Base-by-base conservation (phyloP, 35 echinoderm and acorn worm genomes). In the Apostichopus japonicus region DNA sequence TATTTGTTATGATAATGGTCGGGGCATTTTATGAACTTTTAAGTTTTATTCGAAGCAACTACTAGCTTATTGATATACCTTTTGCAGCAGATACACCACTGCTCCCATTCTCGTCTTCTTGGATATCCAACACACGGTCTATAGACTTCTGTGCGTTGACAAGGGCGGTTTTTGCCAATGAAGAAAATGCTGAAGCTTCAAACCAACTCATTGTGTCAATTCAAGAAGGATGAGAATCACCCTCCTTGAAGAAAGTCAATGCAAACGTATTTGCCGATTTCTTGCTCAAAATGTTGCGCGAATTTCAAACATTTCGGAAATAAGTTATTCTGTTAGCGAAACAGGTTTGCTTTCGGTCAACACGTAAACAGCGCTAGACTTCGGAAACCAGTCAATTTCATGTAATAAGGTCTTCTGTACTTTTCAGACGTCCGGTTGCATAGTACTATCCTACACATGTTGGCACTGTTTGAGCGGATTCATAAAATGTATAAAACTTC, bases 91-190 rank as follows among this genome's bases (percentile, higher is more conserved):
- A 75, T 6, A 75, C 7, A 7, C 14, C 14, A 10, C 24, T 55
- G 81, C 11, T 75, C 71, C 71, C 16, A 19, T 21, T 84, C 81
- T 94, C 91, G 11, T 94, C 95, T 65, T 94, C 93, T 86, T 95
- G 93, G 84, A 99, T 99, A 57, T 99, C 97, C 44, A 99, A 88
- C 23, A 96, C 97, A 79, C 93, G 87, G 87, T 99, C 97, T 23
- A 99, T 99, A 23, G 93, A 94, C 84, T 99, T 99, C 87, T 99
- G 97, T 51, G 97, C 97, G 53, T 87, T 94, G 5, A 94, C 90
- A 61, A 99, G 84, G n/a, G 97, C 97, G 65, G 97, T 65, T 90
- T 99, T 99, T 2, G 97, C 97, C 78, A 99, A 95, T 22, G 75
- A 88, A 53, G 92, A 93, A 58, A 99, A 93, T 8, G 92, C 88